Evolutionary conservation across 2,888 invertebrate genomes (phyloP), one percentile per base, ranked within the genome.

Genomic region (Aquatica leii): DNA sequence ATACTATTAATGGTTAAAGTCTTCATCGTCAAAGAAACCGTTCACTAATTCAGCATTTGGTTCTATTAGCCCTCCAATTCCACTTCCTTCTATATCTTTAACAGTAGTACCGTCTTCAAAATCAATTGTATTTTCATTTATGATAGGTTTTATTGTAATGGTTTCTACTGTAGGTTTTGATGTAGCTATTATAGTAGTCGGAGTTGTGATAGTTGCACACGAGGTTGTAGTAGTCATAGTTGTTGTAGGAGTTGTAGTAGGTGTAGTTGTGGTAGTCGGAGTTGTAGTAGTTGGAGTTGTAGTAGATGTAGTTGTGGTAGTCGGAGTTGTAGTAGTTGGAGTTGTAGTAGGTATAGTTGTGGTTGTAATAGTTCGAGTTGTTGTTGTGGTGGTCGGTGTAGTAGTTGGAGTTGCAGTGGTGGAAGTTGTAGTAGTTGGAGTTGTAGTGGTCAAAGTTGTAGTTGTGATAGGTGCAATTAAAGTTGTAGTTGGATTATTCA

Each of bases 381-480:
- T 37, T 12, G n/a, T 12, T 11, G 2, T 12, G 2, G 14, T 3
- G 2, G 2, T 11, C 2, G 37, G 37, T 11, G 37, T 37, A 37
- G 37, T 37, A 5, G 37, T 61, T 58, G 34, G 43, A 46, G 12
- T 60, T n/a, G n/a, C n/a, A n/a, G n/a, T 24, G 24, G 24, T 24
- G 4, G 24, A 24, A 24, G 6, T 41, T 6, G 14, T 55, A 17
- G 59, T 48, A 14, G 48, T 8, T 37, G 24, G 4, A 11, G 4
- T n/a, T n/a, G n/a, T n/a, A 43, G 40, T 5, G 14, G 20, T 55
- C 18, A 14, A 40, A 56, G 2, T 51, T 50, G 21, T 12, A 11
- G 46, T 48, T 41, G 12, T 9, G 9, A 17, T 12, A n/a, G n/a
- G n/a, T n/a, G n/a, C n/a, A n/a, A n/a, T n/a, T n/a, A n/a, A n/a